Conservation (phyloP, 1,140 invertebrate species). For the Eubasilissa regina region DNA sequence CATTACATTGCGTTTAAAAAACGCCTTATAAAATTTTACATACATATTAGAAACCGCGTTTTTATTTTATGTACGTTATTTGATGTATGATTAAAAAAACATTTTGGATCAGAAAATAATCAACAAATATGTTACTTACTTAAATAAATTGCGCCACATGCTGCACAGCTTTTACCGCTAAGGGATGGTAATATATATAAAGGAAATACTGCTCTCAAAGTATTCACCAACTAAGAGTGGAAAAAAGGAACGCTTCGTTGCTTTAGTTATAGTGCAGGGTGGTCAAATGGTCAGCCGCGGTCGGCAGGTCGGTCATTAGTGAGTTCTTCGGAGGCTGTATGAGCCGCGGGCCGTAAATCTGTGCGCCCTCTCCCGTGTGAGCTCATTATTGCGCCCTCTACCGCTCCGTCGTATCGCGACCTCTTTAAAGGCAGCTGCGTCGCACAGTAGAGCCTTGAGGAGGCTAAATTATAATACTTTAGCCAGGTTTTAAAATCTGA, state of each 20-base stretch:
- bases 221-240: background rate
- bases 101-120: too few species aligned
- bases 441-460: background rate
- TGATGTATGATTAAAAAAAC: too few species aligned
- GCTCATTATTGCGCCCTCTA: conserved; percentile 26
- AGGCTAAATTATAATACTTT: background rate
- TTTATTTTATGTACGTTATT: too few species aligned
- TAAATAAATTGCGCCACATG: too few species aligned
- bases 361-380: background rate
- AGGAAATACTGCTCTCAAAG: background rate
- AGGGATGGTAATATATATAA: too few species aligned
- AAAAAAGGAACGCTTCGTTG: conserved; percentile 22
- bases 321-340: conserved; percentile 10
- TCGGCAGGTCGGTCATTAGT: conserved; percentile 38
- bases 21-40: too few species aligned
- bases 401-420: background rate
- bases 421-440: conserved; percentile 15
- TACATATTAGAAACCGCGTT: too few species aligned
- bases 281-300: conserved; percentile 32
- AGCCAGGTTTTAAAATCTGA: background rate
- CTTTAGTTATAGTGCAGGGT: conserved; percentile 24
- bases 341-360: conserved; percentile 34
- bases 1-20: too few species aligned
- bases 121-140: too few species aligned
- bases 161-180: too few species aligned